Conservation (phyloP, 2,113 vertebrate genomes). For the Salvelinus alpinus region DNA sequence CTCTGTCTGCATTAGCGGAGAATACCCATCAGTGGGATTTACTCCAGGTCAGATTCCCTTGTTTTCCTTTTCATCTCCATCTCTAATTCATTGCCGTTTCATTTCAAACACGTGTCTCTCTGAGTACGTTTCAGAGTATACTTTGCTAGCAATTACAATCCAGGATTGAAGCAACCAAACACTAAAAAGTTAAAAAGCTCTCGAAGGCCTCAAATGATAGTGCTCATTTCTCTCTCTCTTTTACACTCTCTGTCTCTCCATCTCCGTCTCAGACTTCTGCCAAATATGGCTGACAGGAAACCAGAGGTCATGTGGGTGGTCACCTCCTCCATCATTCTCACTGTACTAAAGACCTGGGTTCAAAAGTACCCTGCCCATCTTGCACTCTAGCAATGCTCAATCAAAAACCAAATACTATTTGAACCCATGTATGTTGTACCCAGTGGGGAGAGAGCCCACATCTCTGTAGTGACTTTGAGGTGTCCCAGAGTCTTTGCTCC, state of each 20-base stretch:
- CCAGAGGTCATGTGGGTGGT: not conserved
- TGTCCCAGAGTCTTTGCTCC: slow-evolving; percentile 51
- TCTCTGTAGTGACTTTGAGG: slow-evolving; percentile 38
- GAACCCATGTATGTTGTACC: too few species aligned
- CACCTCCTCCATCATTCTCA: not conserved
- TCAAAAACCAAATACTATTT: too few species aligned
- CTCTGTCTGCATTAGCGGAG: slow-evolving; percentile 46
- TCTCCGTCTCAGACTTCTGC: not conserved
- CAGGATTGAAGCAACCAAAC: too few species aligned
- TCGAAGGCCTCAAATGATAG: too few species aligned
- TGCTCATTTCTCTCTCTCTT: too few species aligned
- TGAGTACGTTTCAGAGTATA: not conserved
- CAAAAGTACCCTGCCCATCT: too few species aligned
- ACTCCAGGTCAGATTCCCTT: slow-evolving; percentile 41
- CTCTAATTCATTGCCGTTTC: slow-evolving; percentile 39
- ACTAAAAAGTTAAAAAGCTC: too few species aligned
- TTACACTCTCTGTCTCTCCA: not conserved
- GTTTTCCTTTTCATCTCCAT: slow-evolving; percentile 62
- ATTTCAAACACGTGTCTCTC: slow-evolving; percentile 34
- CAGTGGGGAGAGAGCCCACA: not conserved
- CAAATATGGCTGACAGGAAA: slow-evolving; percentile 42
- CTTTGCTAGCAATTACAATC: too few species aligned
- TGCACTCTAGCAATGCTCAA: too few species aligned
- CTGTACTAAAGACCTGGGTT: too few species aligned
- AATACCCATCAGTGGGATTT: slow-evolving; percentile 58